Evolutionary conservation across 2,888 invertebrate genomes (phyloP).

Genomic region (Trichopria drosophilae): DNA sequence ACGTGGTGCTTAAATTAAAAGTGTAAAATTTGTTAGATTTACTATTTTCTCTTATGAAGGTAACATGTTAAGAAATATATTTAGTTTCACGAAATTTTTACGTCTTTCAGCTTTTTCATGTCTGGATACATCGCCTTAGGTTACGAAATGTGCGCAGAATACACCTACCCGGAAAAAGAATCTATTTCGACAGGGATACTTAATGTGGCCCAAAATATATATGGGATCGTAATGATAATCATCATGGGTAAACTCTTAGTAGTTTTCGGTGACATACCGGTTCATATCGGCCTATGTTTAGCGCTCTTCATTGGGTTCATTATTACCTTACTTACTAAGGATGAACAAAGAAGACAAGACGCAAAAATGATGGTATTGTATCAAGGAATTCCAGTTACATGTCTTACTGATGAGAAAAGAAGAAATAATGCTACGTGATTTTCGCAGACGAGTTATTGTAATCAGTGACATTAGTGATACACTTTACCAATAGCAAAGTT

Average conservation of each 20-base stretch:
- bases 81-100: too few species aligned
- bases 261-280: constrained; percentile 49
- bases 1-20: too few species aligned
- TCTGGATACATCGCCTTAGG: constrained; percentile 74
- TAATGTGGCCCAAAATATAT: constrained; percentile 61
- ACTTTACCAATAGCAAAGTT: too few species aligned
- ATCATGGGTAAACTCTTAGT: constrained; percentile 49
- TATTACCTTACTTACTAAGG: constrained; percentile 47
- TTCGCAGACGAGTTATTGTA: too few species aligned
- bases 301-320: constrained; percentile 48
- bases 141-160: constrained; percentile 74
- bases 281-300: constrained; percentile 49
- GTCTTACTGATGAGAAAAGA: too few species aligned
- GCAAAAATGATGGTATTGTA: constrained; percentile 30
- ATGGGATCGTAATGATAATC: constrained; percentile 49
- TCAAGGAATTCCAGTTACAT: constrained; percentile 7
- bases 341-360: constrained; percentile 49
- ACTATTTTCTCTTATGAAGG: too few species aligned
- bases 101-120: constrained; percentile 69
- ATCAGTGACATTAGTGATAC: too few species aligned
- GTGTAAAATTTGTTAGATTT: too few species aligned
- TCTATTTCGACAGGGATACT: constrained; percentile 71
- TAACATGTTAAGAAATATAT: too few species aligned
- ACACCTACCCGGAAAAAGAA: constrained; percentile 74
- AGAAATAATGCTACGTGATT: too few species aligned